A percentile compares a stretch with the other conserved stretches of the same genome.
Evolutionary conservation across 2,797 vertebrate species (phyloP).

Genomic region (Pangasius mekongensis): DNA sequence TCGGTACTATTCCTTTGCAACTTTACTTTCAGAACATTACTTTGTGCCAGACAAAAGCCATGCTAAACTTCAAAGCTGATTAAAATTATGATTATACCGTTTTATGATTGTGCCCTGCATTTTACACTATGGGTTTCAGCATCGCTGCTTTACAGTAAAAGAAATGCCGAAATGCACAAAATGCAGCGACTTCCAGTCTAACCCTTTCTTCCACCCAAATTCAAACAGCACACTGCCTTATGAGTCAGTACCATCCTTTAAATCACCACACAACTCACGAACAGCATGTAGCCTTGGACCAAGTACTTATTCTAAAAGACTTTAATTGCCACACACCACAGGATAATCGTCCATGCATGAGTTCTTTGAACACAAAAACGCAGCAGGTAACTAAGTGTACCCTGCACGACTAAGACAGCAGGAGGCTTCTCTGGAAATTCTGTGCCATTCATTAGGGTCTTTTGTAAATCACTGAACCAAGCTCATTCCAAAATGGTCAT

Average conservation of each 20-base stretch:
- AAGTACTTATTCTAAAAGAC: constrained; percentile 25
- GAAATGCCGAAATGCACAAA: too few relatives aligned
- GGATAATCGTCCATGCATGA: constrained; percentile 11
- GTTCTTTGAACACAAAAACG: constrained; percentile 11
- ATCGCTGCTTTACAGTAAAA: neutral
- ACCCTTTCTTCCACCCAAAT: constrained; percentile 9
- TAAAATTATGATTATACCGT: neutral
- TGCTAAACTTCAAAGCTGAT: neutral
- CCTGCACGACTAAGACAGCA: neutral
- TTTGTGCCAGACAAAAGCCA: neutral
- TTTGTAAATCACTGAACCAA: constrained; percentile 22
- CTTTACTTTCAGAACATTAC: neutral
- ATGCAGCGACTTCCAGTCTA: neutral
- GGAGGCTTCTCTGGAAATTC: neutral
- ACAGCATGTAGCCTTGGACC: constrained; percentile 22
- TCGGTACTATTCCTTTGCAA: neutral
- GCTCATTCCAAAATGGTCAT: neutral
- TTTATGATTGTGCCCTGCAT: neutral
- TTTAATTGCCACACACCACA: constrained; percentile 19
- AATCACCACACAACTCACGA: neutral
- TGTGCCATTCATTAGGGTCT: constrained; percentile 17
- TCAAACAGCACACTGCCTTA: neutral
- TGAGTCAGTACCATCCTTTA: constrained; percentile 3
- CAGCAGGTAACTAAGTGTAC: constrained; percentile 30
- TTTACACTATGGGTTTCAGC: neutral